These are phyloP conservation scores for Falco concolor DNA, from an alignment of 2,797 vertebrate species.

Conservation along the genomic window DNA sequence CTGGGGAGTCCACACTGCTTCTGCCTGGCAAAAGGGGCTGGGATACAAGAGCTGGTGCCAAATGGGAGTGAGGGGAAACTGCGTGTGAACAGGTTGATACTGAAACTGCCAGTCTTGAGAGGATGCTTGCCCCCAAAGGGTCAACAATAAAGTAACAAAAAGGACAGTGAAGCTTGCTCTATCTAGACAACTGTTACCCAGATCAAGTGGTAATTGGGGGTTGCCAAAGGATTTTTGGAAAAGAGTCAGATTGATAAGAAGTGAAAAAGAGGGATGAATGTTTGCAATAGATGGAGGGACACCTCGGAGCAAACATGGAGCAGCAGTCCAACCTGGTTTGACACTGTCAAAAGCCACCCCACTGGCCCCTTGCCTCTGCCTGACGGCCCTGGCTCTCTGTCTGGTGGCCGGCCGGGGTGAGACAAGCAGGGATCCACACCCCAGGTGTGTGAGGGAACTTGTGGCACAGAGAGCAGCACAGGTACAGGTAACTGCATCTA, in stretches of 20 bases:
- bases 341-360: too few relatives aligned
- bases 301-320: neutral
- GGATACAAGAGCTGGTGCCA: neutral
- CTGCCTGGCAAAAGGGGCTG: neutral
- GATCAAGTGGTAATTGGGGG: neutral
- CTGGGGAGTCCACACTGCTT: accelerated
- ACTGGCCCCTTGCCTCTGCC: neutral
- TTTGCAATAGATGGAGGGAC: neutral
- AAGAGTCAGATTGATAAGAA: neutral
- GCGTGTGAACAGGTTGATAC: accelerated
- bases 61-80: neutral
- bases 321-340: neutral
- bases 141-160: neutral
- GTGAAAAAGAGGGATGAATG: neutral
- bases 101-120: neutral
- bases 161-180: neutral
- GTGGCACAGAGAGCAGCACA: neutral
- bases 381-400: neutral
- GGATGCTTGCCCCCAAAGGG: neutral
- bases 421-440: neutral
- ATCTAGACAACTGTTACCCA: neutral
- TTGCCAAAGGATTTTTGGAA: neutral
- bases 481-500: accelerated
- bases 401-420: accelerated
- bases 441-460: accelerated